Conservation (phyloP, 2,888 invertebrate genomes). For the Syrista parreyssii region DNA sequence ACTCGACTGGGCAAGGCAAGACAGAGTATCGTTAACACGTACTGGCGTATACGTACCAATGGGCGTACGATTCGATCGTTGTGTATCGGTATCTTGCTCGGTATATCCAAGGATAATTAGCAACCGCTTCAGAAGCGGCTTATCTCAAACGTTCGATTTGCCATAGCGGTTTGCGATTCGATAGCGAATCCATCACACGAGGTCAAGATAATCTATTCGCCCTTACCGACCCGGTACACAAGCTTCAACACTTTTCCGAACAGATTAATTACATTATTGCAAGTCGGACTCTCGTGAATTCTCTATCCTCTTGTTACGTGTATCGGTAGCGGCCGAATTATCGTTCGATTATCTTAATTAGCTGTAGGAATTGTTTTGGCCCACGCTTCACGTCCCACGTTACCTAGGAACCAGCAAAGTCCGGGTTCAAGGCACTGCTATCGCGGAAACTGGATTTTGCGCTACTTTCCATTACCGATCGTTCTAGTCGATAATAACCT, state of each 20-base stretch:
- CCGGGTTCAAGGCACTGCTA: slow-evolving; percentile 11
- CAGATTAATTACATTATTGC: neutral
- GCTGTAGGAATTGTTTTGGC: slow-evolving; percentile 57
- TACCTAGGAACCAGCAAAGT: slow-evolving; percentile 25
- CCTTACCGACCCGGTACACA: neutral
- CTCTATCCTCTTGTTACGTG: neutral
- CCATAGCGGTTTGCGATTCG: neutral
- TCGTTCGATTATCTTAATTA: slow-evolving; percentile 63
- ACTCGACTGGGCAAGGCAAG: neutral
- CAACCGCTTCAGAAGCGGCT: neutral
- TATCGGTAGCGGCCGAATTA: slow-evolving; percentile 33
- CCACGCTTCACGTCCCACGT: slow-evolving; percentile 44
- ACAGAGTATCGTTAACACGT: neutral
- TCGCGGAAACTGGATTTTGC: slow-evolving; percentile 8
- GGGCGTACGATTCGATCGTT: neutral
- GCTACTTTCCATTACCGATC: slow-evolving; percentile 1
- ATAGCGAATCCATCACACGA: neutral
- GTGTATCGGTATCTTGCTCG: neutral
- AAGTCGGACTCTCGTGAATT: neutral
- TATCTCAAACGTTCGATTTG: slow-evolving; percentile 3
- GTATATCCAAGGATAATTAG: neutral
- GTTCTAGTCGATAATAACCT: neutral
- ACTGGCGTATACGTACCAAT: neutral
- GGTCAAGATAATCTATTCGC: neutral
- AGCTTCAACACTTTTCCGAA: neutral